Conservation (phyloP, 2,797 vertebrate species). For the Eupleurogrammus muticus region DNA sequence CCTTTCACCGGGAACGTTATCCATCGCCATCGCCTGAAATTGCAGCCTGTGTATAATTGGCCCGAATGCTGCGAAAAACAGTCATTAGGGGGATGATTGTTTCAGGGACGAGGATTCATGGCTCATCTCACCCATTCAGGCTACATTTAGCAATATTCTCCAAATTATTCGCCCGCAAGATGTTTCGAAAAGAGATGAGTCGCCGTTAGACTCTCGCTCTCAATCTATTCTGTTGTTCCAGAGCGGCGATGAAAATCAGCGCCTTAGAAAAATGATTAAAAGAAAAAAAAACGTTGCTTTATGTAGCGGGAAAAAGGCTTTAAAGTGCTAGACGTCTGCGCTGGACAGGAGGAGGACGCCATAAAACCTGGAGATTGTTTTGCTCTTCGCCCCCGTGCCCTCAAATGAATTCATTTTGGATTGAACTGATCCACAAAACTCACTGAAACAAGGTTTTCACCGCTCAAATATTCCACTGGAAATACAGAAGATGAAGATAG, state of each 20-base stretch:
- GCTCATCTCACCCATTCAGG: conserved; percentile 39
- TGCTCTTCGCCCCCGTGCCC: conserved; percentile 25
- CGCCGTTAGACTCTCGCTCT: conserved; percentile 36
- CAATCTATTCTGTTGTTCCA: conserved; percentile 26
- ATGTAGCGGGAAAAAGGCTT: conserved; percentile 42
- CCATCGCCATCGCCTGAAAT: conserved; percentile 23
- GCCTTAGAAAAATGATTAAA: conserved; percentile 51
- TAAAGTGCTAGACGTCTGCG: conserved; percentile 19
- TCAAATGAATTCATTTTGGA: conserved; percentile 47
- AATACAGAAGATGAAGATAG: not conserved
- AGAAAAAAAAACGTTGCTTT: conserved; percentile 34
- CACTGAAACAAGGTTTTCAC: conserved; percentile 34
- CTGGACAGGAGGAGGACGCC: conserved; percentile 13
- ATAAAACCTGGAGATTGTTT: conserved; percentile 38
- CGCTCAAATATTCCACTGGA: conserved; percentile 4
- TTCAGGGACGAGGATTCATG: conserved; percentile 23
- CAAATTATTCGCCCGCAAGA: conserved; percentile 24
- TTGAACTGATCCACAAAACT: conserved; percentile 9
- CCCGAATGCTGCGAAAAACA: conserved; percentile 19
- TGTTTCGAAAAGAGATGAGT: conserved; percentile 26
- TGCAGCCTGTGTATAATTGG: conserved; percentile 6
- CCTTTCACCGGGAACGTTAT: conserved; percentile 2
- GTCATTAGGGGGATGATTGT: conserved; percentile 33
- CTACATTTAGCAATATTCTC: conserved; percentile 41
- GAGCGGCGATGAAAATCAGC: conserved; percentile 38